Conservation (phyloP, 2,113 vertebrate genomes). For the Penelope pileata region DNA sequence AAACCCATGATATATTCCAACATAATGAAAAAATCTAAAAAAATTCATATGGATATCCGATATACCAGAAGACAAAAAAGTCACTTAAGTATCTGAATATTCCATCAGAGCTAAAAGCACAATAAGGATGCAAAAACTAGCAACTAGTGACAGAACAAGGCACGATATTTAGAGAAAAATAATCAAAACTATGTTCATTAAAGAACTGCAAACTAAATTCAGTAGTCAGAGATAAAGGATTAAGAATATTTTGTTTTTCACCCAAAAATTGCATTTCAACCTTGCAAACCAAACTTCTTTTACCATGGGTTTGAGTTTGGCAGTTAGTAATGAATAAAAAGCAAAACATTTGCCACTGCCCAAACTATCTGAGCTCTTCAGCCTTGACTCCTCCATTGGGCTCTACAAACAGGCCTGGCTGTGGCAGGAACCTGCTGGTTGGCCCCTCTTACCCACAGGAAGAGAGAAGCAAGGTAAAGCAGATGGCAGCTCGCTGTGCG, state of each 20-base stretch:
- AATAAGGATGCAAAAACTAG: not conserved
- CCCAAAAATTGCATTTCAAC: not conserved
- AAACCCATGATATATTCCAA: not conserved
- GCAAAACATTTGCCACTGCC: rapidly evolving
- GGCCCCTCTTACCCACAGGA: not conserved
- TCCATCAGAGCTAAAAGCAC: not conserved
- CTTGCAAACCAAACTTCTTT: not conserved
- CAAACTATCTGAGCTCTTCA: not conserved
- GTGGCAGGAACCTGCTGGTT: not conserved
- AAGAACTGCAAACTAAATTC: not conserved
- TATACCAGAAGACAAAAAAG: not conserved
- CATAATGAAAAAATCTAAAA: not conserved
- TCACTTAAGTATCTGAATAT: not conserved
- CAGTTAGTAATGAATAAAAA: not conserved
- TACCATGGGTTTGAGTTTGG: not conserved
- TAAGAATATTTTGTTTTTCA: not conserved
- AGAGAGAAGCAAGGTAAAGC: not conserved
- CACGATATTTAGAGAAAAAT: not conserved
- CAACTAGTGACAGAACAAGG: not conserved
- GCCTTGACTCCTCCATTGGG: not conserved
- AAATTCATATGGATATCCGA: not conserved
- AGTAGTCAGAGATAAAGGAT: not conserved
- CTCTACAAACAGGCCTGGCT: not conserved
- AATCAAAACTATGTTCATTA: rapidly evolving
- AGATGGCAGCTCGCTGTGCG: not conserved